These are phyloP conservation scores for Drosophila punjabiensis DNA, from an alignment of 1,140 invertebrate genomes.

Conservation along the genomic window DNA sequence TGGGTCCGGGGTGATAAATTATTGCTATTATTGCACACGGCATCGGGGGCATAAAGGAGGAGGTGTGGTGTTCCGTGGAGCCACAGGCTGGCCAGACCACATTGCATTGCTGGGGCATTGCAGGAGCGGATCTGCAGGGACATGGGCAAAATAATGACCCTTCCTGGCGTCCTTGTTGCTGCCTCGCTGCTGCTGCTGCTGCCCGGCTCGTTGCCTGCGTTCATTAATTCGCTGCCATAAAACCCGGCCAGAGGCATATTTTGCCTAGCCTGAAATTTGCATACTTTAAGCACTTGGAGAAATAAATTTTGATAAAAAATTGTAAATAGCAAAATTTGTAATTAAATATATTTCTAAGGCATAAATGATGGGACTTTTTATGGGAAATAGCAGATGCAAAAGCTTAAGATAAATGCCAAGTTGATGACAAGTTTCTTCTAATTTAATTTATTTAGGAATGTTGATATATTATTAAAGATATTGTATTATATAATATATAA, in stretches of 20 bases:
- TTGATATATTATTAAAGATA: background rate
- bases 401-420: too few relatives aligned
- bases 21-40: conserved; percentile 77
- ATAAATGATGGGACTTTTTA: background rate
- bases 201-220: conserved; percentile 68
- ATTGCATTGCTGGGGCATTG: conserved; percentile 28
- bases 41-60: conserved; percentile 11
- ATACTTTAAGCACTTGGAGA: conserved; percentile 53
- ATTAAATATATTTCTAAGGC: background rate
- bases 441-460: background rate
- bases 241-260: conserved; percentile 70
- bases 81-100: conserved; percentile 46
- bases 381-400: too few relatives aligned
- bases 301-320: background rate
- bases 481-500: background rate
- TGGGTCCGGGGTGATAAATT: conserved; percentile 76
- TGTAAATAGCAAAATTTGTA: background rate
- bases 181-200: conserved; percentile 8
- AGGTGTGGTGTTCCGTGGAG: conserved; percentile 22
- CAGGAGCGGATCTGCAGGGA: conserved; percentile 34
- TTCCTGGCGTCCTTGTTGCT: conserved; percentile 40
- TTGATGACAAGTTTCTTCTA: background rate
- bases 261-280: conserved; percentile 75
- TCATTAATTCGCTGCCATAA: conserved; percentile 84
- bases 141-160: conserved; percentile 69